phyloP scores from a whole-genome alignment of 2,113 vertebrate genomes.

The Ornithorhynchus anatinus region DNA sequence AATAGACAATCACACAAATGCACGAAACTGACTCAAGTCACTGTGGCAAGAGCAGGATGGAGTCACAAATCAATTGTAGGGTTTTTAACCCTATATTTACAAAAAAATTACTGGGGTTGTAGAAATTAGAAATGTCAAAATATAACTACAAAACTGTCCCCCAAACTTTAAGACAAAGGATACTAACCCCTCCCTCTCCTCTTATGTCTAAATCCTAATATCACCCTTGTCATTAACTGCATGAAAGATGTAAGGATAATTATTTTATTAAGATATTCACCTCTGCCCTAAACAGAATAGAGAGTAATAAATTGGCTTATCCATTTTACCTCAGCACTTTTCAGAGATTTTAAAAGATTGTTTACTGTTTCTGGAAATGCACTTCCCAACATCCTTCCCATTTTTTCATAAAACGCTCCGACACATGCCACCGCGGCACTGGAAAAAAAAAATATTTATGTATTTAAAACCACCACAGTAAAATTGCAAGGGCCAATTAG shows the following conservation, averaged over 20 bases:
- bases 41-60: too few species aligned
- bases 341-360: conserved; percentile 95
- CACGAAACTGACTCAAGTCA: too few species aligned
- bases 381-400: conserved; percentile 97
- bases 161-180: background rate
- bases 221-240: too few species aligned
- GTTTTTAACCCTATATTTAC: too few species aligned
- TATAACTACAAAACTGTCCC: conserved; percentile 3
- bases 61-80: too few species aligned
- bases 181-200: background rate
- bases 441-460: conserved; percentile 19
- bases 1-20: too few species aligned
- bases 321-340: conserved; percentile 90
- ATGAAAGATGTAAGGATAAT: too few species aligned
- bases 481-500: too few species aligned
- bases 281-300: too few species aligned
- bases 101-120: background rate
- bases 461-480: background rate
- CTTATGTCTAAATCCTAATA: background rate
- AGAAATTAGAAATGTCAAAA: background rate
- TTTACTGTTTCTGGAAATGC: conserved; percentile 97
- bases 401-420: conserved; percentile 98
- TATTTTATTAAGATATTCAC: too few species aligned
- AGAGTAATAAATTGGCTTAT: too few species aligned
- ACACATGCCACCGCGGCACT: conserved; percentile 97